A percentile compares a stretch with the other conserved stretches of the same genome.
Conservation (phyloP, 2,797 vertebrate genomes). For the Avahi laniger region DNA sequence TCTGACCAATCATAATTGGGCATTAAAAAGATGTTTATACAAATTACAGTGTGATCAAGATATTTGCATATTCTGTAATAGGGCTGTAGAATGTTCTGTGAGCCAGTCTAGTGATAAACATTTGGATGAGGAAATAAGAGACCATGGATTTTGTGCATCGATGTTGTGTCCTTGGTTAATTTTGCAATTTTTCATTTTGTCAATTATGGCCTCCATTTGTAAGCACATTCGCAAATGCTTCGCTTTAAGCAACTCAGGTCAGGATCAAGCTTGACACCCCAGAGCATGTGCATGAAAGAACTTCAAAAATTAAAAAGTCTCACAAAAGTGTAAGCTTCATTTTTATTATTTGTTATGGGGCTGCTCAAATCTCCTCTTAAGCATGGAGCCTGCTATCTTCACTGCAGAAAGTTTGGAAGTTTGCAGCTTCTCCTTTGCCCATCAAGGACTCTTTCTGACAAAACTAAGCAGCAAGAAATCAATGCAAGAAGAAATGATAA, state of each 20-base stretch:
- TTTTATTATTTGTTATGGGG: neutral
- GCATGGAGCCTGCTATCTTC: neutral
- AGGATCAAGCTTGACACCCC: neutral
- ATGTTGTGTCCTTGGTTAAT: neutral
- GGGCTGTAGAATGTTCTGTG: neutral
- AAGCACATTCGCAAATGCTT: neutral
- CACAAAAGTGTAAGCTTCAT: neutral
- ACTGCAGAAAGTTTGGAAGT: neutral
- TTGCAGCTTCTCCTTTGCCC: neutral
- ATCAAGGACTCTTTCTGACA: neutral
- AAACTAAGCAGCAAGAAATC: slow-evolving; percentile 41
- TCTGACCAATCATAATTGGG: neutral
- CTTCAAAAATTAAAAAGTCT: neutral
- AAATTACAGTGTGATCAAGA: neutral
- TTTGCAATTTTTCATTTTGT: slow-evolving; percentile 52
- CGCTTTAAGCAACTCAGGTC: slow-evolving; percentile 2
- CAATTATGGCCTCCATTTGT: neutral
- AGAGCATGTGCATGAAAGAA: neutral
- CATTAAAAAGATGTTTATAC: neutral
- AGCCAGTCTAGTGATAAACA: neutral
- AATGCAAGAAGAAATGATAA: slow-evolving; percentile 19
- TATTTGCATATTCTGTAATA: neutral
- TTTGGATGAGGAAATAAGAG: slow-evolving; percentile 12
- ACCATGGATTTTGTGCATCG: neutral
- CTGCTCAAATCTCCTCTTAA: neutral